Base-by-base conservation (phyloP, 1,140 invertebrate genomes). In the Drosophila mauritiana region DNA sequence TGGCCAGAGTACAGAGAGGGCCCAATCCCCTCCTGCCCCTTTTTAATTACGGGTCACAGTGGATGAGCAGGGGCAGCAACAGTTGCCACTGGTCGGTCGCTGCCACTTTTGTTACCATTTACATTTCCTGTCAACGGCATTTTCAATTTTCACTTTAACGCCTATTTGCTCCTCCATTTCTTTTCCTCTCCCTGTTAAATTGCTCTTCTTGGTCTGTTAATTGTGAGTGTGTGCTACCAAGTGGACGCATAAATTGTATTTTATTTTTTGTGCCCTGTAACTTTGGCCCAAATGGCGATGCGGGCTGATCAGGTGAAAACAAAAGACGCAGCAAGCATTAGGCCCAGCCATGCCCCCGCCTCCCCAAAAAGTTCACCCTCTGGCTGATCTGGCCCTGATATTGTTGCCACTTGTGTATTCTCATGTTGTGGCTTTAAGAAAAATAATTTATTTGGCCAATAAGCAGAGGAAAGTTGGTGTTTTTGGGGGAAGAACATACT, bases 271-370 rank as follows among this genome's bases (percentile, higher is more conserved):
- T 76, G 51, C 53, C 72, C 64, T 78, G 64, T 63, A 78, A 56
- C 72, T 80, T 57, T 88, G 80, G 63, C 80, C 84, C 51, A 88
- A 88, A 88, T 90, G 77, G 57, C 80, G 49, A 88, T 88, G 84
- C 84, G 84, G 84, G 84, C 61, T 49, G 84, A 88, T 88, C 85
- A 88, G 84, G 84, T 84, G 84, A 88, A 88, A 78, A 78, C 73
- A 76, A 56, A 62, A 83, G 46, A 80, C 64, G 52, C 49, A 45
- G 39, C 48, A 62, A 75, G 61, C 53, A 75, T 65, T 73, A 67
- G 61, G 25, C 40, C 15, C 20, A 59, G 34, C 42, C 31, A 42
- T 58, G 17, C 42, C 22, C 65, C 75, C 22, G 13, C 13, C 37
- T 13, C 27, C 8, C 10, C 20, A 17, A 40, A 17, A n/a, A 39